These are phyloP conservation scores for Hyphantria cunea DNA, from an alignment of 1,140 invertebrate species.

Conservation along the genomic window DNA sequence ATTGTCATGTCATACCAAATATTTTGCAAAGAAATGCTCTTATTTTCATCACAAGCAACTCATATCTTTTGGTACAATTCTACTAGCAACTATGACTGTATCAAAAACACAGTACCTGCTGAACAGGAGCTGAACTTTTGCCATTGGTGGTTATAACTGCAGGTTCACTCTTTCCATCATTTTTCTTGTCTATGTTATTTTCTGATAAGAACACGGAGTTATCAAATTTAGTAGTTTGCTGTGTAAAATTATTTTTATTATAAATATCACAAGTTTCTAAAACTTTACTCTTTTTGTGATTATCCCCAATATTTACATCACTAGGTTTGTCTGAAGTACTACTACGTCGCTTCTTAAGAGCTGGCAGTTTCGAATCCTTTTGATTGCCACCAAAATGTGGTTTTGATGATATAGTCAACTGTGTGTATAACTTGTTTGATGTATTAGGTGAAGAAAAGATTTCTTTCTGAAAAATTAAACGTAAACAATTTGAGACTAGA, in stretches of 20 bases:
- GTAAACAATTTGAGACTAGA: neutral
- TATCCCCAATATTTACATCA: conserved; percentile 55
- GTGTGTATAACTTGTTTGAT: conserved; percentile 72
- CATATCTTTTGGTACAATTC: no score
- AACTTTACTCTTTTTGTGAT: conserved; percentile 63
- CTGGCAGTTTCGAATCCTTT: conserved; percentile 66
- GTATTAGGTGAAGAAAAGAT: conserved; percentile 63
- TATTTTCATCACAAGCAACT: no score
- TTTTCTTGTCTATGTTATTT: conserved; percentile 65
- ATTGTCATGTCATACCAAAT: no score
- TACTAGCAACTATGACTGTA: no score
- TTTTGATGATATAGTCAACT: conserved; percentile 73
- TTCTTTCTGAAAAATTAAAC: conserved; percentile 63
- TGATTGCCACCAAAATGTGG: conserved; percentile 50
- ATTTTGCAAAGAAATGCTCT: no score
- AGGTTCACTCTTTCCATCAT: conserved; percentile 53
- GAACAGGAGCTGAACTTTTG: conserved; percentile 45
- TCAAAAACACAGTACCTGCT: conserved; percentile 44
- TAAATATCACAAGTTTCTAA: conserved; percentile 69
- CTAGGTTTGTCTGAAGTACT: conserved; percentile 75
- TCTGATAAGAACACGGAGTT: conserved; percentile 49
- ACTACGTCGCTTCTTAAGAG: conserved; percentile 67
- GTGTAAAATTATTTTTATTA: conserved; percentile 56
- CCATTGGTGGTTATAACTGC: conserved; percentile 57
- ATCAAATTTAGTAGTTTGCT: conserved; percentile 51